A percentile compares a stretch with the other conserved stretches of the same genome.
Conservation (phyloP, 2,113 vertebrate species). For the Brachyistius frenatus region DNA sequence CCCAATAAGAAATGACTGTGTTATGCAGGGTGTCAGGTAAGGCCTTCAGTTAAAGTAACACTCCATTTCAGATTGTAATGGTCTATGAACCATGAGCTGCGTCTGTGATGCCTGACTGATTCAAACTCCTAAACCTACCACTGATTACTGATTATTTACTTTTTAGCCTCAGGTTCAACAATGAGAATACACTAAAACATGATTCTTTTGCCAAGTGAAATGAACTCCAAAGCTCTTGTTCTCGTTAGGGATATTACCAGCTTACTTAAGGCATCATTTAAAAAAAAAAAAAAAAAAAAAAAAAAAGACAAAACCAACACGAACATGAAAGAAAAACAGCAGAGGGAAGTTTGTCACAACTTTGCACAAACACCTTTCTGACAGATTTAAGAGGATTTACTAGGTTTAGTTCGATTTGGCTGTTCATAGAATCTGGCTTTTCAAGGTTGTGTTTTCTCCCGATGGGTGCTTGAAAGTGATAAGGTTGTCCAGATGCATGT, state of each 20-base stretch:
- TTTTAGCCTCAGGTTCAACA: conserved; percentile 33
- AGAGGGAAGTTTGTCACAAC: not conserved
- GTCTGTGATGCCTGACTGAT: conserved; percentile 22
- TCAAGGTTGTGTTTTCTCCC: conserved; percentile 2
- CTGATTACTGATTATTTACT: conserved; percentile 1
- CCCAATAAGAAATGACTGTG: not conserved
- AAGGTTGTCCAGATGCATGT: conserved; percentile 40
- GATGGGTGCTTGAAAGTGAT: conserved; percentile 17
- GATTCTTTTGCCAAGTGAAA: conserved; percentile 32
- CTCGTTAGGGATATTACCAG: not conserved
- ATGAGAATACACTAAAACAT: conserved; percentile 17
- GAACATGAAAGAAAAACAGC: not conserved
- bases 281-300: too few species aligned
- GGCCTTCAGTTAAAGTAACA: not conserved
- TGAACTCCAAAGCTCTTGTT: not conserved
- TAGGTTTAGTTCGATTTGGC: not conserved
- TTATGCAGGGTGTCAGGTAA: not conserved
- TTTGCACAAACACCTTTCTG: conserved; percentile 1
- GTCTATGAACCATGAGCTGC: not conserved
- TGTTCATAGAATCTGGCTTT: not conserved
- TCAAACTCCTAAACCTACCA: conserved; percentile 4
- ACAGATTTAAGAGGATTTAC: not conserved
- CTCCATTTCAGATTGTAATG: not conserved
- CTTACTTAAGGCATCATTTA: too few species aligned
- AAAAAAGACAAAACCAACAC: too few species aligned